Base-by-base conservation (phyloP, 2,888 invertebrate genomes). In the Dioctria rufipes region DNA sequence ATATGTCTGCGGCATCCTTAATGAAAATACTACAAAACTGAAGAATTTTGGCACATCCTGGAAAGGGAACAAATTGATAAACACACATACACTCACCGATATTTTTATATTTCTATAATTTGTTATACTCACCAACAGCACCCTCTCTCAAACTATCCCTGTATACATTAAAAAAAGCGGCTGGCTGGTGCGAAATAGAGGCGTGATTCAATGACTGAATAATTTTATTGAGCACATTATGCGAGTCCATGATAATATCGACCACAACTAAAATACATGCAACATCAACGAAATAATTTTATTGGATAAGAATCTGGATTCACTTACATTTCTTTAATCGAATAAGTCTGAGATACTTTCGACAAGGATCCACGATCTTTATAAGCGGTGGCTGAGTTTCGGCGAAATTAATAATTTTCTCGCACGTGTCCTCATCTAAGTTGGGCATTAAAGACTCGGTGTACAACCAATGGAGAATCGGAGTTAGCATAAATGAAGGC, bases 11-110 rank as follows among this genome's bases (percentile, higher is more conserved):
- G 85, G 92, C 93, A 84, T 92, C 90, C 86, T 92, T 92, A 37
- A 92, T 91, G 86, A 93, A 93, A 82, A 93, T 88, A 86, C 93
- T 92, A 88, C 93, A 93, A 54, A 93, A 89, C 80, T 93, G 90
- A 75, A 93, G 87, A 54, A 92, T 86, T 87, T 91, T 91, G 71
- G 89, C 90, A 83, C 89, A 89, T 83, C 90, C 91, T 91, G 81
- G 3, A 81, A 81, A 54, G 65, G 51, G 66, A 58, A 66, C 6
- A 39, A 61, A 42, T 51, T 49, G 39, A 25, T 25, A 25, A 25
- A 25, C 25, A 25, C 25, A 25, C 25, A 25, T 25, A 2, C 25
- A 25, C 13, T 11, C 3, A 8, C 5, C 1, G 2, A 60, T 11
- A 8, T 60, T 60, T n/a, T 60, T 0, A 6, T 43, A 5, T 9